Base-by-base conservation (phyloP, 1,140 invertebrate species). In the Vanessa tameamea region DNA sequence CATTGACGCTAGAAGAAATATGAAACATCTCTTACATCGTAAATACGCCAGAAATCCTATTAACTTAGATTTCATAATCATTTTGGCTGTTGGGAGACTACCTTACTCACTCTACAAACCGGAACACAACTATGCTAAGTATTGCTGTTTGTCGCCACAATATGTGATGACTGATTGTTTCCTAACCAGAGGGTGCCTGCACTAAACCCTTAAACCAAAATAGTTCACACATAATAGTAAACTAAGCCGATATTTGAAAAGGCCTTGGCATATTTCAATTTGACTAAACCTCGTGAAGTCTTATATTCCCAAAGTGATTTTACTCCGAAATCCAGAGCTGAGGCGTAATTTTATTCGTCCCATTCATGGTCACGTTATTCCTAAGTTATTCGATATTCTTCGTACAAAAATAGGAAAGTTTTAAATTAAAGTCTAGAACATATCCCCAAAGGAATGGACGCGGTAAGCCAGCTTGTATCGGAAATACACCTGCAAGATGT, bases 321-420 rank as follows among this genome's bases (percentile, higher is more conserved):
- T 61, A 69, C 48, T 61, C 68, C 8, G 57, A 61, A 69, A 72
- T 72, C 66, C 51, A 64, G 47, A 31, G 20, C 23, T 16, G 66
- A 47, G 20, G 66, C 47, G 13, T 67, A 69, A 72, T 71, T 65
- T 72, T 61, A 53, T 76, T 72, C 64, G 14, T 67, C 13, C 69
- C 65, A 72, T 73, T 73, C 73, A 73, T 26, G 53, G 37, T 68
- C 43, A 69, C 71, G 77, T 67, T 72, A 68, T 75, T 70, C 67
- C 65, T 57, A 75, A 74, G 72, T 75, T 75, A 73, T 74, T 47
- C 68, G 65, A 72, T 72, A 75, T 71, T 26, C 69, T 61, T 69
- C 68, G 43, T 55, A 53, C 37, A 77, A 76, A 73, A 74, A 79
- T 76, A 72, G 50, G 50, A 75, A 77, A 79, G 57, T 79, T 77